phyloP scores from a whole-genome alignment of 2,113 vertebrate genomes.

The Orycteropus afer region DNA sequence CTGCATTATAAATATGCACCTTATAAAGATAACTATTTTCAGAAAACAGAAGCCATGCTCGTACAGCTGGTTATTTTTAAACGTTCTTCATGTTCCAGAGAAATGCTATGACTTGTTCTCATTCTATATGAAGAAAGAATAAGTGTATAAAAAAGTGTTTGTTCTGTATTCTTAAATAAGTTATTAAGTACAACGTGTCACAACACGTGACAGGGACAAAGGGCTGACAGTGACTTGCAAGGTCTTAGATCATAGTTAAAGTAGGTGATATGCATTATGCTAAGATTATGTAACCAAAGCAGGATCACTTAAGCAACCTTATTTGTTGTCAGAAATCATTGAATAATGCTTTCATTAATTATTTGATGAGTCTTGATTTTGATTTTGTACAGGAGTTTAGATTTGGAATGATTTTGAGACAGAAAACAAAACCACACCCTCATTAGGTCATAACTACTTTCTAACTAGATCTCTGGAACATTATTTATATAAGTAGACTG shows the following conservation, averaged over 20 bases:
- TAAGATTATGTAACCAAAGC: neutral
- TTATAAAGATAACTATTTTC: slow-evolving; percentile 24
- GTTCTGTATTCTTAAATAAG: slow-evolving; percentile 50
- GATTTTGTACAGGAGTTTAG: neutral
- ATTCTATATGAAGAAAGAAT: neutral
- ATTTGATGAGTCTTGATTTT: slow-evolving; percentile 55
- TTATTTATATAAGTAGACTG: slow-evolving; percentile 45
- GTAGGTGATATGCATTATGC: neutral
- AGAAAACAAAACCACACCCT: slow-evolving; percentile 54
- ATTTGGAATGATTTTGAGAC: slow-evolving; percentile 30
- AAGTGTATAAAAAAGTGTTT: neutral
- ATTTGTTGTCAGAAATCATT: slow-evolving; percentile 18
- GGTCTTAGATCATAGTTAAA: neutral
- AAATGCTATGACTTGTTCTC: slow-evolving; percentile 59
- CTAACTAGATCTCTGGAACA: slow-evolving; percentile 38
- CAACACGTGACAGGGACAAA: slow-evolving; percentile 50
- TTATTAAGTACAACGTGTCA: neutral
- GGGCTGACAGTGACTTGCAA: neutral
- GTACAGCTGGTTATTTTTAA: slow-evolving; percentile 42
- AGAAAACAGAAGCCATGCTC: slow-evolving; percentile 32
- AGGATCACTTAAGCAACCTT: neutral
- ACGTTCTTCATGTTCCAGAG: slow-evolving; percentile 36
- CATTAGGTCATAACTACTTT: slow-evolving; percentile 57
- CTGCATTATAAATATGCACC: slow-evolving; percentile 10
- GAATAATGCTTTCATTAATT: slow-evolving; percentile 34